A percentile compares a stretch with the other conserved stretches of the same genome.
phyloP scores from a whole-genome alignment of 2,797 vertebrate genomes.

The Distichodus sexfasciatus region DNA sequence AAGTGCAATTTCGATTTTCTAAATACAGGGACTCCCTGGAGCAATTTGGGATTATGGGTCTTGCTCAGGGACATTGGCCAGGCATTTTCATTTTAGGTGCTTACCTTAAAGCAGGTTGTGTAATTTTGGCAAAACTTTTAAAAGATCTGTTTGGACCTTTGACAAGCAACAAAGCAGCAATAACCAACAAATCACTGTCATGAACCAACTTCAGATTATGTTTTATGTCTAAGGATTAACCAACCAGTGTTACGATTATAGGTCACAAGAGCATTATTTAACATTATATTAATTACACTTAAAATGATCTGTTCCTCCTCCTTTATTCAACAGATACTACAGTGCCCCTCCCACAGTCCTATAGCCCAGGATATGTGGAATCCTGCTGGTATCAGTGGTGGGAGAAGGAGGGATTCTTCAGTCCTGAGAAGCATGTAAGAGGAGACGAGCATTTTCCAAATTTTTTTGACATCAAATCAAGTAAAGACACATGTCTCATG shows the following conservation, averaged over 20 bases:
- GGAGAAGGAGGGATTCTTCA: constrained; percentile 85
- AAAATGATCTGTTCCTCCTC: background rate
- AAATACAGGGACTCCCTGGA: too few relatives aligned
- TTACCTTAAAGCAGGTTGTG: too few relatives aligned
- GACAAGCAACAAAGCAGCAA: too few relatives aligned
- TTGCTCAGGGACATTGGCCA: too few relatives aligned
- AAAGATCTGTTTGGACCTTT: too few relatives aligned
- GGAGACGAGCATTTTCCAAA: background rate
- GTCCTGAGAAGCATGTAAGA: constrained; percentile 82
- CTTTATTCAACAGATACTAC: constrained; percentile 69
- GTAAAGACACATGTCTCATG: background rate
- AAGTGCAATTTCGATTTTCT: too few relatives aligned
- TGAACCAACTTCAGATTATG: too few relatives aligned
- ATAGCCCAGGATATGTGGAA: constrained; percentile 86
- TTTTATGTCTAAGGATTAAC: too few relatives aligned
- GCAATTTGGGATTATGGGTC: too few relatives aligned
- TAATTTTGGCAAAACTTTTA: too few relatives aligned
- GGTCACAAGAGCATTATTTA: background rate
- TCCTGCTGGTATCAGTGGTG: constrained; percentile 90
- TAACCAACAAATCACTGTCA: too few relatives aligned
- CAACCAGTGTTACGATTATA: background rate
- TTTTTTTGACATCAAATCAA: background rate
- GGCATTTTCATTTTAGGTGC: too few relatives aligned
- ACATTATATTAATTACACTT: background rate
- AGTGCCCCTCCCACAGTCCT: constrained; percentile 70